Evolutionary conservation across 1,140 invertebrate genomes (phyloP), one percentile per base, ranked within the genome.

Genomic region (Bombus picipes): DNA sequence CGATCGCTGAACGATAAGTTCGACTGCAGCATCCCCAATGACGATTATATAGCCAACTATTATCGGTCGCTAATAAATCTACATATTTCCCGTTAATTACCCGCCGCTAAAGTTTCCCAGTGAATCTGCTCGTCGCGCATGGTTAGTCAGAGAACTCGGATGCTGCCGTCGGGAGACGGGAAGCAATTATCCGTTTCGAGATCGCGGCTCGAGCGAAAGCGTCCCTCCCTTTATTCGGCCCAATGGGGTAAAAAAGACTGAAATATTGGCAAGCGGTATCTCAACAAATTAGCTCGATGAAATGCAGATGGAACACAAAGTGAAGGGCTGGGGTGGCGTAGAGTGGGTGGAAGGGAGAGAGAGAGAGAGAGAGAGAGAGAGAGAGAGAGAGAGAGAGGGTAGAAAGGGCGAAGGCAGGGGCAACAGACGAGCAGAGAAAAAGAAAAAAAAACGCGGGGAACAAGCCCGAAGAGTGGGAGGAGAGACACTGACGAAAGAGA

Each of bases 231-330:
- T 93, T 91, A 91, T 91, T 91, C 90, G 78, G 83, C 84, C 90
- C 88, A 92, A 92, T 92, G 92, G 89, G 91, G 91, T 92, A 93
- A 94, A 94, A 93, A 93, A 91, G 87, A 90, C 91, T 94, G 93
- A 95, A 95, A 95, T 95, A 95, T 95, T 94, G 94, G 94, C 94
- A 95, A 95, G 93, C 94, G 93, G 94, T 95, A 95, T 95, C 94
- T 95, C 94, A 93, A 94, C 94, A 95, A 95, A 95, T 95, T 95
- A 95, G 94, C 92, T 79, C 94, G 92, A 93, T 94, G 94, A 94
- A 94, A 95, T 93, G 94, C 94, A 94, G 94, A 95, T 94, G 92
- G 92, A 93, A 93, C 92, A 91, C 91, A 91, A 92, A 92, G 90
- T 91, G 88, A 59, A 89, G 88, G 81, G 68, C 68, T 71, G 85